Evolutionary conservation across 2,888 invertebrate species (phyloP).

Genomic region (Strigamia maritima): DNA sequence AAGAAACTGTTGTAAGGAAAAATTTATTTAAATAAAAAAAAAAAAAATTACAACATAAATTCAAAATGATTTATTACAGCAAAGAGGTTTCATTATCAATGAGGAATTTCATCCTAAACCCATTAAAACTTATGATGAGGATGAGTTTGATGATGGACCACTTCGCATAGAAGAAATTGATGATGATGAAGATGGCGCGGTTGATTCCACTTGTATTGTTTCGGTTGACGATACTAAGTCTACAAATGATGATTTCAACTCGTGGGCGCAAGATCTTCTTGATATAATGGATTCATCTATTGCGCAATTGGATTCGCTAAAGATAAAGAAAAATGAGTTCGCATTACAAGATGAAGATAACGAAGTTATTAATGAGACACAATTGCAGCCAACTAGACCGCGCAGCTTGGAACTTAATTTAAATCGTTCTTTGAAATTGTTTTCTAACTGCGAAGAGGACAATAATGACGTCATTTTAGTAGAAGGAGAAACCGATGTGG

Average conservation of each 20-base stretch:
- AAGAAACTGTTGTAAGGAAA: background rate
- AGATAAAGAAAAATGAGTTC: background rate
- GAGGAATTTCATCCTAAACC: background rate
- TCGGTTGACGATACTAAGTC: background rate
- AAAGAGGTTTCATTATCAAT: background rate
- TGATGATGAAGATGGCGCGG: background rate
- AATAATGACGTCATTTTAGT: background rate
- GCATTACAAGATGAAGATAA: background rate
- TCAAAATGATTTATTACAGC: background rate
- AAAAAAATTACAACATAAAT: no score
- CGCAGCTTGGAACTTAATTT: background rate
- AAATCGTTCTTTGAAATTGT: background rate
- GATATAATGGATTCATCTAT: background rate
- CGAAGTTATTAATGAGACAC: background rate
- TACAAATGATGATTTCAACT: background rate
- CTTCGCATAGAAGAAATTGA: conserved; percentile 3
- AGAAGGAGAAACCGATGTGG: background rate
- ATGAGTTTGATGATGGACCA: background rate
- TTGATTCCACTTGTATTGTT: background rate
- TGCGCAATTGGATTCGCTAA: background rate
- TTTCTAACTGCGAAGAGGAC: background rate
- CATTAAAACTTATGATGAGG: background rate
- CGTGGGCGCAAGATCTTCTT: background rate
- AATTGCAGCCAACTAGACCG: background rate
- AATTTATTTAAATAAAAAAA: no score